Conservation (phyloP, 30 jellyfish, hydroid and myxozoan genomes). For the Hydractinia symbiolongicarpus region DNA sequence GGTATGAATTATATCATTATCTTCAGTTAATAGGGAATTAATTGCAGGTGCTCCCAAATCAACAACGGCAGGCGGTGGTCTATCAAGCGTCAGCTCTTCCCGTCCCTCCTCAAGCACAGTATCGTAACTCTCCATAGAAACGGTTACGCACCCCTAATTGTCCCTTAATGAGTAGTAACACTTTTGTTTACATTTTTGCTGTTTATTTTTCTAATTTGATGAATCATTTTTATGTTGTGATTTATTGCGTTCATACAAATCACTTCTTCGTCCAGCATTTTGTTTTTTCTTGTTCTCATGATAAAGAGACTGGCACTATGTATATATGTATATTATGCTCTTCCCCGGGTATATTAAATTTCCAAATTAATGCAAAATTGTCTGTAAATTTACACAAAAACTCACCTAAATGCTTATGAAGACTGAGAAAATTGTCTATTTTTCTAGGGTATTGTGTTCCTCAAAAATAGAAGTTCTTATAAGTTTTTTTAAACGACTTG, state of each 20-base stretch:
- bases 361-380: no score
- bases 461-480: no score
- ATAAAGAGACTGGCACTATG: no score
- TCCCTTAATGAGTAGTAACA: not conserved
- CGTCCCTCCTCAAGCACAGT: conserved; percentile 28
- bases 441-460: no score
- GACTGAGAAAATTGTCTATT: no score
- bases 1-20: not conserved
- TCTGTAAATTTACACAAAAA: no score
- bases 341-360: no score
- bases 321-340: no score
- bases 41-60: conserved; percentile 5
- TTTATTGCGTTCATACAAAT: no score
- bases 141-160: conserved; percentile 15
- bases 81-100: conserved; percentile 28
- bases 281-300: conserved; percentile 4
- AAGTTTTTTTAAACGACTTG: no score
- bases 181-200: not conserved
- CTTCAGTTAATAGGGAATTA: not conserved
- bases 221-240: not conserved
- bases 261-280: not conserved
- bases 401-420: no score
- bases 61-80: conserved; percentile 8
- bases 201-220: not conserved
- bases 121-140: conserved; percentile 23